Base-by-base conservation (phyloP, 2,797 vertebrate species). In the Lacerta viridis region DNA sequence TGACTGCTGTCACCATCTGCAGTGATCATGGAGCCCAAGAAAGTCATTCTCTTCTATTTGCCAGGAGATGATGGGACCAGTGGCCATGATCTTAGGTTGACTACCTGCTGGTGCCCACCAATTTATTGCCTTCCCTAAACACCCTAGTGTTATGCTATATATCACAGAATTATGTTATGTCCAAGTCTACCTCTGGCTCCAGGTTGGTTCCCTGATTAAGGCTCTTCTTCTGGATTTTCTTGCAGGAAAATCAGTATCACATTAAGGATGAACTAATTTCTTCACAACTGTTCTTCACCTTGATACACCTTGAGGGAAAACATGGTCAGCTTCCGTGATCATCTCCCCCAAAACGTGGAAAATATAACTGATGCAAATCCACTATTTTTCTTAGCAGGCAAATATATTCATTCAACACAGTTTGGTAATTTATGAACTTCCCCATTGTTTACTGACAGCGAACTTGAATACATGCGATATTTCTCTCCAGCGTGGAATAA, bases 401-500 rank as follows among this genome's bases (percentile, higher is more conserved):
- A 71, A 55, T 61, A 80, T 92, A 43, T 29, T 66, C 68, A 75
- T 83, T 75, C 86, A 92, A 88, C 89, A 83, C 82, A 90, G 90
- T 76, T 68, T 93, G 94, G 84, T 92, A 87, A 90, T 78, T 94
- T 95, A 95, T 85, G 82, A 87, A 85, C 72, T 83, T 92, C 77
- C 69, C 50, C 23, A 59, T 86, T 87, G 2, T 87, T 92, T 85
- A 88, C 17, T 81, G 87, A 91, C 33, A 85, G 80, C 59, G 82
- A 87, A 43, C 91, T 79, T 86, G 88, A 95, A 93, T 80, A 29
- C 94, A 83, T 79, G 84, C 91, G 93, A 90, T 87, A 89, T 84
- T 46, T 92, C 95, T 96, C 89, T 89, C 88, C 43, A 82, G 15
- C 92, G 71, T 93, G 72, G 90, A 96, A 96, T 94, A 94, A 96